Evolutionary conservation across 2,797 vertebrate genomes (phyloP).

Genomic region (Onychomys torridus): DNA sequence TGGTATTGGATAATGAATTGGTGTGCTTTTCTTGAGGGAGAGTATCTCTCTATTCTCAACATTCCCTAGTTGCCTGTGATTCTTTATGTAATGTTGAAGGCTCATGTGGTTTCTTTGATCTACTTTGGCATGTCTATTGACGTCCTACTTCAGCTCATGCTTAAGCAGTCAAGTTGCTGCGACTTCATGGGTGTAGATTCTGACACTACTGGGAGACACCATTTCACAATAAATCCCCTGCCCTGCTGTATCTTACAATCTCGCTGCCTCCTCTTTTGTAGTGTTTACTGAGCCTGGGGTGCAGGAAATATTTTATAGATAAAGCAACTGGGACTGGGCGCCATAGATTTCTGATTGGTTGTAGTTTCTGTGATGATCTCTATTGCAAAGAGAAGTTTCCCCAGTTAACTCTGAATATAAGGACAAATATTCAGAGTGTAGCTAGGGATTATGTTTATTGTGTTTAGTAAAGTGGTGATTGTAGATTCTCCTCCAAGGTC

Average conservation of each 20-base stretch:
- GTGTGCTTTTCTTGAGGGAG: background rate
- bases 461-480: background rate
- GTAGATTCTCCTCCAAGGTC: background rate
- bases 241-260: background rate
- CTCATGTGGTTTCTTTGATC: background rate
- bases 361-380: background rate
- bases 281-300: background rate
- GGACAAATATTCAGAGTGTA: background rate
- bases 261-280: background rate
- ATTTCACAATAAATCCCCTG: background rate
- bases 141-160: background rate
- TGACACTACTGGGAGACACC: background rate
- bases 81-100: too few relatives aligned
- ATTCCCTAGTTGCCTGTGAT: background rate
- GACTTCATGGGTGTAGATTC: too few relatives aligned
- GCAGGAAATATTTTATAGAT: background rate
- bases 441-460: too few relatives aligned
- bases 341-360: background rate
- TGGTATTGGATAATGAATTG: background rate
- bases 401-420: background rate
- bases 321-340: background rate
- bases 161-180: background rate
- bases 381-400: background rate
- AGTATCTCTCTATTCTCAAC: background rate
- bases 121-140: background rate